phyloP scores from a whole-genome alignment of 2,888 invertebrate species.

The Epirrita christyi region DNA sequence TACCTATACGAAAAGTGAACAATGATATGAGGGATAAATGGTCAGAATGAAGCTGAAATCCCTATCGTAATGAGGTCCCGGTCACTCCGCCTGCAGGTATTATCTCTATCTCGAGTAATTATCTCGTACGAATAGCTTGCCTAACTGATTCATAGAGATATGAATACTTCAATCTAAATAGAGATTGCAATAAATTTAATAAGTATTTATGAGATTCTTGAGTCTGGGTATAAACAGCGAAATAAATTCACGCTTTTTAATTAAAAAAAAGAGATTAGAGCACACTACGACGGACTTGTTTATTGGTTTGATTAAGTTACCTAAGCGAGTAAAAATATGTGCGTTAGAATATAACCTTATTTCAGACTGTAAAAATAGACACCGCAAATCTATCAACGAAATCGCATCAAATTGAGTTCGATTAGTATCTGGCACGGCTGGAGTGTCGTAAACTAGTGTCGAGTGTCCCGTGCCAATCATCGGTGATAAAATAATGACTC shows the following conservation, averaged over 20 bases:
- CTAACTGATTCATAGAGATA: constrained; percentile 40
- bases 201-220: constrained; percentile 10
- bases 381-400: constrained; percentile 23
- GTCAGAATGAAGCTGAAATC: constrained; percentile 63
- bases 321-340: no score
- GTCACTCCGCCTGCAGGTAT: constrained; percentile 57
- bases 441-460: constrained; percentile 35
- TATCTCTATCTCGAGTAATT: constrained; percentile 67
- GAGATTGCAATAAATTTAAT: constrained; percentile 24
- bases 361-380: background rate
- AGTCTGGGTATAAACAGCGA: background rate
- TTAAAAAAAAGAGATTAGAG: no score
- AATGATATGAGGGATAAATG: constrained; percentile 62
- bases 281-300: no score
- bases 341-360: background rate
- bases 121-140: constrained; percentile 58
- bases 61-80: constrained; percentile 62
- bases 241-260: background rate
- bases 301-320: no score
- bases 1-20: constrained; percentile 49
- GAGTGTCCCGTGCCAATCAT: constrained; percentile 75
- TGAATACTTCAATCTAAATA: constrained; percentile 34
- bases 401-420: constrained; percentile 32
- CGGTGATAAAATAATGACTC: constrained; percentile 81
- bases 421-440: constrained; percentile 26